Evolutionary conservation across 2,797 vertebrate genomes (phyloP), one percentile per base, ranked within the genome.

Genomic region (Coilia nasus): DNA sequence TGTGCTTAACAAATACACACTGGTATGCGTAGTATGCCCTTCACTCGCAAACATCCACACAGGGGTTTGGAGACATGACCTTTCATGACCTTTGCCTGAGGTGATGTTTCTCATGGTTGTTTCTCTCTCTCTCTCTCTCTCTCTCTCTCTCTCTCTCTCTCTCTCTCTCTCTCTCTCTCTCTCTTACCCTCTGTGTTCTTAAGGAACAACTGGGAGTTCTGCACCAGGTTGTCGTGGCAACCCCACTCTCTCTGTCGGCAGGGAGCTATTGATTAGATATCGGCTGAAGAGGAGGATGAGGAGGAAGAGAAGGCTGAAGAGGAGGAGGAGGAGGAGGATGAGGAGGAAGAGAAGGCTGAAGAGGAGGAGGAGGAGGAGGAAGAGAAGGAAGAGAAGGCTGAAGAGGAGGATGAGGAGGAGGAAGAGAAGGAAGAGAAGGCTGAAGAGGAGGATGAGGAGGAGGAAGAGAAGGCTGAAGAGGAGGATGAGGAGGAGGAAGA

Each of bases 161-260:
- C 82, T 50, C 64, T 82, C 78, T 17, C 84, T 60, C 31, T 23
- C 21, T 57, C 57, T 46, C 57, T 56, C 50, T 56, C 15, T 62
- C 57, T 54, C 12, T 81, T 81, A 44, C 64, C 71, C 78, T 17
- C 84, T 60, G 25, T 23, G 14, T 57, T 19, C 41, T 28, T 47
- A 50, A 35, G 25, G 81, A 64, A 59, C 19, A 11, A 50, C 50
- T 64, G 31, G 59, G 47, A 35, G n/a, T 54, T 56, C n/a, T 62
- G 85, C 19, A 62, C 47, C 56, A 56, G 35, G 83, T 83, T 62
- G 86, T 62, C 84, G n/a, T 87, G 81, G 85, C 83, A 84, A 82
- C 88, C 0, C n/a, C 0, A 71, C 44, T 7, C 59, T 54, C 56
- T 85, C 57, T 83, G 64, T 81, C 56, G 21, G 50, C 44, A 28